Evolutionary conservation across 2,888 invertebrate species (phyloP).

Genomic region (Apamea crenata): DNA sequence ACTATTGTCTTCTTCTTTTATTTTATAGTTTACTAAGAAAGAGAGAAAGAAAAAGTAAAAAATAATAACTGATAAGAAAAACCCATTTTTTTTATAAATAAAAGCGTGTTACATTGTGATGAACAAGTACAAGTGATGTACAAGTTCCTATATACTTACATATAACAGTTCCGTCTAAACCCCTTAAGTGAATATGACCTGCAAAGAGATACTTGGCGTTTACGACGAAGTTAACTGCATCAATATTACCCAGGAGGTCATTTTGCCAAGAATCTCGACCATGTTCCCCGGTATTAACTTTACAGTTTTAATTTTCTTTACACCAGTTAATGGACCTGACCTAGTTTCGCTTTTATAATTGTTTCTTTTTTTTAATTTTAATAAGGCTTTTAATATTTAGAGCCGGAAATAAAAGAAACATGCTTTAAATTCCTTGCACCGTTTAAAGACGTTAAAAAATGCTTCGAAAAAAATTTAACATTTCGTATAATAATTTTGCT

Average conservation of each 20-base stretch:
- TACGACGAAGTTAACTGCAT: constrained; percentile 23
- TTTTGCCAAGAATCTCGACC: constrained; percentile 34
- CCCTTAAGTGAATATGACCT: constrained; percentile 35
- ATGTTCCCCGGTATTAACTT: constrained; percentile 34
- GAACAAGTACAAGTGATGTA: no score
- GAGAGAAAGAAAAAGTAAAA: no score
- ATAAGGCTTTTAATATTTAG: constrained; percentile 5
- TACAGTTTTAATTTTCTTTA: constrained; percentile 52
- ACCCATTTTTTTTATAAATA: no score
- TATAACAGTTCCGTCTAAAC: neutral
- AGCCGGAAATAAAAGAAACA: neutral
- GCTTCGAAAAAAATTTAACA: neutral
- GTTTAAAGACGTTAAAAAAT: neutral
- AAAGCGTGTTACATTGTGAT: no score
- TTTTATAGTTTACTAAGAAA: no score
- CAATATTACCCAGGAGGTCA: constrained; percentile 32
- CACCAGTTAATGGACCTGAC: constrained; percentile 35
- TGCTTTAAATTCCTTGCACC: neutral
- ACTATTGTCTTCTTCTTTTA: no score
- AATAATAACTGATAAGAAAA: no score
- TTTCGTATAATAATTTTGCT: neutral
- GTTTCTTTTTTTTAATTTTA: neutral
- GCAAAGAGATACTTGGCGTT: constrained; percentile 34
- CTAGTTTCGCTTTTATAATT: constrained; percentile 25
- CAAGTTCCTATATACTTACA: neutral